Base-by-base conservation (phyloP, 2,888 invertebrate genomes). In the Amblyjoppa proteus region DNA sequence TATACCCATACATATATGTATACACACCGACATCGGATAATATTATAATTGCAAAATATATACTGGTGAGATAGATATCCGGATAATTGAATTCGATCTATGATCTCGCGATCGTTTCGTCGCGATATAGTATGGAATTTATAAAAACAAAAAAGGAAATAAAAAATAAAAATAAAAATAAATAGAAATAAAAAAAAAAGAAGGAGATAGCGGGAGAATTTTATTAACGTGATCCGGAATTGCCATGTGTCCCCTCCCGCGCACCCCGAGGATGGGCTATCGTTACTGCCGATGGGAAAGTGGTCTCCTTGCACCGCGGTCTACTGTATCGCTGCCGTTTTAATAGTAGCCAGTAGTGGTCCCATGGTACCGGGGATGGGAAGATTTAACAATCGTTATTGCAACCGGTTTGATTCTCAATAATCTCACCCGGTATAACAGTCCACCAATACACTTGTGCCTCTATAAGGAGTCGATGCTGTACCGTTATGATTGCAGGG, bases 401-500 rank as follows among this genome's bases (percentile, higher is more conserved):
- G 86, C 45, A 71, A 88, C 86, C 85, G 85, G 86, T 87, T 87
- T 83, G 80, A 78, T 86, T 83, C 86, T 86, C 81, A 89, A 89
- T 88, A 90, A 87, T 89, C 45, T 49, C 89, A 88, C 81, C 84
- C 84, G 74, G 88, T 88, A 88, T 84, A 89, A 86, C 85, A 85
- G 74, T 69, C 71, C 84, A 82, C 77, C 82, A 74, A 82, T 87
- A 80, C 51, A 79, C 79, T 87, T 66, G 79, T 61, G 53, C 64
- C 88, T 88, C 70, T 77, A 85, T 88, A 89, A 89, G 90, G 90
- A 92, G 91, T 92, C 91, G 91, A 92, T 91, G 90, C 86, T 81
- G 90, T 92, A 93, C 93, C 93, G 93, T 93, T 93, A 93, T 90
- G 91, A 92, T 93, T 91, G 92, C 90, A 86, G 87, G 88, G 89